Evolutionary conservation across 2,888 invertebrate species (phyloP).

Genomic region (Leucozona laternaria): DNA sequence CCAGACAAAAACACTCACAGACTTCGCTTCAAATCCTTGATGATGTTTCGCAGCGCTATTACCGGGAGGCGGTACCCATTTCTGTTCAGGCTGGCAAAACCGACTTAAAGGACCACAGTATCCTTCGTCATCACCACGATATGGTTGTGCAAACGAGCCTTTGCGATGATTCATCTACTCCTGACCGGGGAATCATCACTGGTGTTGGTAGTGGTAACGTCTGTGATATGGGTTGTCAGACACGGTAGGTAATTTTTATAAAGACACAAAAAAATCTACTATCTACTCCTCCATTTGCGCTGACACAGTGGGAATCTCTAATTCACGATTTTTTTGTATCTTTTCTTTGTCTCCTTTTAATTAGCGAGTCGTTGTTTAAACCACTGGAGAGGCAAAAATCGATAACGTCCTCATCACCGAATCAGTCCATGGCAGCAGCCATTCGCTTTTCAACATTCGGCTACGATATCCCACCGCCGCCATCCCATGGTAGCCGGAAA

Average conservation of each 20-base stretch:
- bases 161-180: constrained; percentile 77
- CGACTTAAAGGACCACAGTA: constrained; percentile 82
- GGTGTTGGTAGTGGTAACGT: constrained; percentile 84
- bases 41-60: constrained; percentile 83
- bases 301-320: background rate
- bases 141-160: constrained; percentile 82
- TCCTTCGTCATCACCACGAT: constrained; percentile 81
- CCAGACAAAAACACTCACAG: constrained; percentile 83
- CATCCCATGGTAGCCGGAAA: constrained; percentile 67
- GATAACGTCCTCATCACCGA: constrained; percentile 80
- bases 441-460: constrained; percentile 83
- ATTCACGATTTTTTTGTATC: constrained; percentile 14
- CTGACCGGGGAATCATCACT: constrained; percentile 70
- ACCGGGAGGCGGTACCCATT: constrained; percentile 82
- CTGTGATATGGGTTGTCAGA: constrained; percentile 92
- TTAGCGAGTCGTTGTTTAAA: constrained; percentile 82
- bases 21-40: constrained; percentile 83
- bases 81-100: constrained; percentile 80
- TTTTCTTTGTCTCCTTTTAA: constrained; percentile 80
- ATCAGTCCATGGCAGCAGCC: constrained; percentile 78
- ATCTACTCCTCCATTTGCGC: background rate
- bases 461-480: constrained; percentile 80
- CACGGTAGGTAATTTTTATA: constrained; percentile 88
- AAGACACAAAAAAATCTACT: background rate
- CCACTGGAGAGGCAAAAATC: constrained; percentile 82